phyloP scores from a whole-genome alignment of 1,140 invertebrate genomes.

The Oryctes rhinoceros region DNA sequence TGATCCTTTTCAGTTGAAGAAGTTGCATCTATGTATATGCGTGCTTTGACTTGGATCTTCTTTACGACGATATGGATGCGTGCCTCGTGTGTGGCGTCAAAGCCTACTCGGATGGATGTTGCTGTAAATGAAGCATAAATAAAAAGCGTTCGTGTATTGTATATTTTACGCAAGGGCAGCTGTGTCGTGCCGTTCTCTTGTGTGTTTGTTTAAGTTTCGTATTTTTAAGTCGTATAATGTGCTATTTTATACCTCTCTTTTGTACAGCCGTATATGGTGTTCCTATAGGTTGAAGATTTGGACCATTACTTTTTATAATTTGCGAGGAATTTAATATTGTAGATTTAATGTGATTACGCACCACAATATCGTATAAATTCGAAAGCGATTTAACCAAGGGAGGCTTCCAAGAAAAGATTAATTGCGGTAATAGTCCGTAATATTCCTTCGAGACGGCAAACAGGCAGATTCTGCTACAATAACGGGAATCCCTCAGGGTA shows the following conservation, averaged over 20 bases:
- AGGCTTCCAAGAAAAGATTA: too few relatives aligned
- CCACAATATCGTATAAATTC: too few relatives aligned
- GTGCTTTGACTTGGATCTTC: too few relatives aligned
- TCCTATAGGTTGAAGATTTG: neutral
- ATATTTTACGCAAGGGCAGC: neutral
- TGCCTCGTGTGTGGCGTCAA: conserved; percentile 9
- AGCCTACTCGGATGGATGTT: neutral
- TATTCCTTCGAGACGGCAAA: too few relatives aligned
- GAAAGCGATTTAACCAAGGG: too few relatives aligned
- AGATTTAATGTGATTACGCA: neutral
- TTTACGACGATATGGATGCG: neutral
- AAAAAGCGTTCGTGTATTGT: neutral
- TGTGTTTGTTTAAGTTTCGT: neutral
- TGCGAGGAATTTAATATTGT: neutral
- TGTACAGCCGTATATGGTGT: neutral
- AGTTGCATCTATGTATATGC: too few relatives aligned
- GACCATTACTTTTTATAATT: neutral
- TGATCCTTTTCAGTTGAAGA: neutral
- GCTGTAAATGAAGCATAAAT: conserved; percentile 6
- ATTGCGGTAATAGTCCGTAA: too few relatives aligned
- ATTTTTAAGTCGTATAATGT: neutral
- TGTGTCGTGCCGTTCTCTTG: neutral
- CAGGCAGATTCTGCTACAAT: too few relatives aligned
- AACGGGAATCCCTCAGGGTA: too few relatives aligned
- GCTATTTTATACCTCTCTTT: neutral